Evolutionary conservation across 2,797 vertebrate species (phyloP).

Genomic region (Psittacula derbiana): DNA sequence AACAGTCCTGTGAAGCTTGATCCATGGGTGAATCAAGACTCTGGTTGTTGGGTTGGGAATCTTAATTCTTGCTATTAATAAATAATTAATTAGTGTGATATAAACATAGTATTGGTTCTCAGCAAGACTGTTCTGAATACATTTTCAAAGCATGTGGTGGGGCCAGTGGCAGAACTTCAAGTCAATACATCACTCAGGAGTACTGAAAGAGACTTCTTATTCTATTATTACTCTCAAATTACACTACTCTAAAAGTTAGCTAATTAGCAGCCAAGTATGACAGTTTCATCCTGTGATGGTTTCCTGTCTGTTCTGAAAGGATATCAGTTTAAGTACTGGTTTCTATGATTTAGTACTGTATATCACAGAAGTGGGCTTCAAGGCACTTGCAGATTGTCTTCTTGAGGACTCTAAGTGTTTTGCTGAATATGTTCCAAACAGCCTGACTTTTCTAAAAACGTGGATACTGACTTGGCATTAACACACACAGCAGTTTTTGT

Average conservation of each 20-base stretch:
- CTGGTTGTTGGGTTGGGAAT: not conserved
- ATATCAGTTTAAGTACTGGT: constrained; percentile 49
- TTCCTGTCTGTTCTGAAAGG: constrained; percentile 52
- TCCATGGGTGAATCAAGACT: not conserved
- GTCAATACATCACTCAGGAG: constrained; percentile 51
- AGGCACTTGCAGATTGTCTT: constrained; percentile 26
- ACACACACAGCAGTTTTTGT: not conserved
- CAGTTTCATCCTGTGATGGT: constrained; percentile 53
- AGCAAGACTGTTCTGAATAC: not conserved
- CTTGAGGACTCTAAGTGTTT: constrained; percentile 48
- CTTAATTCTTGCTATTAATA: not conserved
- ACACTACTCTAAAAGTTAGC: constrained; percentile 36
- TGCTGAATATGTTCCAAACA: constrained; percentile 55
- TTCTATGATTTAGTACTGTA: constrained; percentile 30
- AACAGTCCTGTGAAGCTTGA: not conserved
- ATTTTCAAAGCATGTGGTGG: not conserved
- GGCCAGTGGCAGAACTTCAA: constrained; percentile 43
- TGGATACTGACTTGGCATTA: not conserved
- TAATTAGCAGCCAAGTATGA: constrained; percentile 62
- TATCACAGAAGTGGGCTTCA: constrained; percentile 19
- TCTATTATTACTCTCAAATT: constrained; percentile 62
- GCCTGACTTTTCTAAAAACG: not conserved
- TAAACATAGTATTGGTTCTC: not conserved
- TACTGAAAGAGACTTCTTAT: constrained; percentile 59
- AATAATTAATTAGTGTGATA: not conserved